phyloP scores from a whole-genome alignment of 1,140 invertebrate species.

The Brachionus koreanus region DNA sequence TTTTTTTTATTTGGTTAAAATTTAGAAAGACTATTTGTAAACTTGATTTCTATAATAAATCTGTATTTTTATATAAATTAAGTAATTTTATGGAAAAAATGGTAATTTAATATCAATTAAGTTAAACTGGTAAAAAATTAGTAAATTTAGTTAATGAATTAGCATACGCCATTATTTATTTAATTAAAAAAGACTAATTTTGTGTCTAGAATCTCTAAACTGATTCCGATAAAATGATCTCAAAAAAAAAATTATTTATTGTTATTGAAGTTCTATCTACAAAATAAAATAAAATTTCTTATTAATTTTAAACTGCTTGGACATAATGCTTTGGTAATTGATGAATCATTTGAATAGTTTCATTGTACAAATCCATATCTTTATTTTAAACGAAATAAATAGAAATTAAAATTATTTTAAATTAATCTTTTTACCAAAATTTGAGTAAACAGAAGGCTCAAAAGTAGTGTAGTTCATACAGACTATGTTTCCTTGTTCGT shows the following conservation, averaged over 20 bases:
- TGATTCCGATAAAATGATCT: no score
- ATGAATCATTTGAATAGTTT: constrained; percentile 36
- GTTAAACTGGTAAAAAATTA: not conserved
- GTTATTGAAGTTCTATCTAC: no score
- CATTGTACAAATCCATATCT: constrained; percentile 43
- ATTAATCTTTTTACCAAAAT: not conserved
- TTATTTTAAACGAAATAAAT: not conserved
- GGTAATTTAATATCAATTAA: not conserved
- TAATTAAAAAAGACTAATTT: no score
- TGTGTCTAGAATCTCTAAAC: no score
- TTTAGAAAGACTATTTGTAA: no score
- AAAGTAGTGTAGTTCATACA: constrained; percentile 40
- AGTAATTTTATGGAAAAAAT: not conserved
- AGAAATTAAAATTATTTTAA: not conserved
- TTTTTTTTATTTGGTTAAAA: no score
- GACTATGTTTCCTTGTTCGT: constrained; percentile 40
- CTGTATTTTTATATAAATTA: not conserved
- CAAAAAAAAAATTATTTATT: no score
- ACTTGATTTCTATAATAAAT: not conserved
- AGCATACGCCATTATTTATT: not conserved
- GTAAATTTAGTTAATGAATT: constrained; percentile 6
- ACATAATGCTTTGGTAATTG: constrained; percentile 40
- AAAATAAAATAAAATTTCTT: no score
- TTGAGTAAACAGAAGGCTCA: not conserved
- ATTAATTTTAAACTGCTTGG: not conserved